A percentile compares a stretch with the other conserved stretches of the same genome.
Evolutionary conservation across 2,797 vertebrate genomes (phyloP).

Genomic region (Echiichthys vipera): DNA sequence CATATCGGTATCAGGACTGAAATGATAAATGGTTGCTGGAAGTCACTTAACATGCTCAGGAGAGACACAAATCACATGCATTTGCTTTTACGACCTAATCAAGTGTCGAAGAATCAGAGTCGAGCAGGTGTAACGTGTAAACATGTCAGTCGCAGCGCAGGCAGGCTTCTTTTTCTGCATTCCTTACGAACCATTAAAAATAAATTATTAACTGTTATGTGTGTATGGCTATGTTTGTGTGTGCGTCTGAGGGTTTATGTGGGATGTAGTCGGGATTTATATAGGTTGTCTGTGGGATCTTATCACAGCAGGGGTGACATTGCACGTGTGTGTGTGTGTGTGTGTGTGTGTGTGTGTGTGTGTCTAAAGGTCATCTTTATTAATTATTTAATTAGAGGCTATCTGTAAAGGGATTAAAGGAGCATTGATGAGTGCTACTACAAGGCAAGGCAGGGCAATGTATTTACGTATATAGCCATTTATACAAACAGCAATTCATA

Average conservation of each 20-base stretch:
- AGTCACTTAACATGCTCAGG: not conserved
- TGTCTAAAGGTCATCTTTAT: slow-evolving; percentile 32
- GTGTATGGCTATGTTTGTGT: not conserved
- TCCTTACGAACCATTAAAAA: slow-evolving; percentile 7
- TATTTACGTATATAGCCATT: no score
- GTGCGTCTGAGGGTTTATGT: not conserved
- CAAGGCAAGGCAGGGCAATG: no score
- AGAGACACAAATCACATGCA: slow-evolving; percentile 17
- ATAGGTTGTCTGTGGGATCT: slow-evolving; percentile 23
- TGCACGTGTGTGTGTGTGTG: slow-evolving; percentile 6
- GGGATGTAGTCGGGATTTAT: slow-evolving; percentile 30
- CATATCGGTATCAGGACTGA: not conserved
- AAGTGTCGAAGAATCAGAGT: slow-evolving; percentile 36
- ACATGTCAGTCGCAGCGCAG: slow-evolving; percentile 8
- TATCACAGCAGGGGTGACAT: slow-evolving; percentile 39
- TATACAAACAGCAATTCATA: no score
- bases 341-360: slow-evolving; percentile 17
- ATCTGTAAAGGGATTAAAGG: slow-evolving; percentile 29
- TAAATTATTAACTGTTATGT: slow-evolving; percentile 12
- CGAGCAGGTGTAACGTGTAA: slow-evolving; percentile 2
- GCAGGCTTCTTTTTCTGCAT: not conserved
- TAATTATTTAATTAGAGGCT: slow-evolving; percentile 39
- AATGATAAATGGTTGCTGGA: slow-evolving; percentile 18
- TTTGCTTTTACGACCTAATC: slow-evolving; percentile 38
- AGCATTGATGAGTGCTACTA: slow-evolving; percentile 32